Percentiles rank a stretch among this genome's conserved stretches.
Evolutionary conservation across 2,113 vertebrate genomes (phyloP).

Genomic region (Aegithalos caudatus): DNA sequence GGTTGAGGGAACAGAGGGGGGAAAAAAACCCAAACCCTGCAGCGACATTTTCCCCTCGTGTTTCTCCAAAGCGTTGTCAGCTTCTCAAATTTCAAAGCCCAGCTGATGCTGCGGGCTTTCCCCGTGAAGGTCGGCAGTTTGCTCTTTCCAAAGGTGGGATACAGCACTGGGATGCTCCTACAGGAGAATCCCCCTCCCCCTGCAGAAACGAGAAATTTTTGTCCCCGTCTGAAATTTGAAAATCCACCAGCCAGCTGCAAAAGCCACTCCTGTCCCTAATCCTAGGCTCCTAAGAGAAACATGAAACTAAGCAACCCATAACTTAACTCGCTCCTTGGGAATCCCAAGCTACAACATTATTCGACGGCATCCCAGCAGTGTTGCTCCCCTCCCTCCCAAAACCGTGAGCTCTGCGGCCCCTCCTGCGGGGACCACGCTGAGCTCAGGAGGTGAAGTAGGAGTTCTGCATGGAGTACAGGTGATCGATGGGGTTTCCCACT

Average conservation of each 20-base stretch:
- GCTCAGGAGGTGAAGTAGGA: slow-evolving; percentile 96
- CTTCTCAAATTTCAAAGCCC: slow-evolving; percentile 9
- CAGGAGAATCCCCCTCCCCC: neutral
- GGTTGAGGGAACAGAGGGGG: neutral
- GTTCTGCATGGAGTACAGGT: slow-evolving; percentile 98
- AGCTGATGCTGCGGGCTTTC: neutral
- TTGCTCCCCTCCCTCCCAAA: slow-evolving; percentile 20
- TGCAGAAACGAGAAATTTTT: neutral
- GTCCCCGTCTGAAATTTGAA: neutral
- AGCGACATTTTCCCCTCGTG: rapidly evolving
- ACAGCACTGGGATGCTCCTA: neutral
- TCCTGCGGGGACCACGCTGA: neutral
- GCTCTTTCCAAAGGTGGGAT: neutral
- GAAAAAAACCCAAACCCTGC: neutral
- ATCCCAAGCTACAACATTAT: slow-evolving; percentile 63
- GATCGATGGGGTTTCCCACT: slow-evolving; percentile 92
- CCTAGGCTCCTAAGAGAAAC: slow-evolving; percentile 75
- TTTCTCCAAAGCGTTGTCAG: neutral
- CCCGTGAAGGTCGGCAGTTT: neutral
- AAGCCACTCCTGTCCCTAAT: slow-evolving; percentile 58
- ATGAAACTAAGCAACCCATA: slow-evolving; percentile 68
- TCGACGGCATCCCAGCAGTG: slow-evolving; percentile 39
- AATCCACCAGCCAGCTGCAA: slow-evolving; percentile 39
- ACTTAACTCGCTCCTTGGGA: slow-evolving; percentile 68
- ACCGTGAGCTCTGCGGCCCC: neutral